Evolutionary conservation across 1,140 invertebrate genomes (phyloP).

Genomic region (Drosophila sp.): DNA sequence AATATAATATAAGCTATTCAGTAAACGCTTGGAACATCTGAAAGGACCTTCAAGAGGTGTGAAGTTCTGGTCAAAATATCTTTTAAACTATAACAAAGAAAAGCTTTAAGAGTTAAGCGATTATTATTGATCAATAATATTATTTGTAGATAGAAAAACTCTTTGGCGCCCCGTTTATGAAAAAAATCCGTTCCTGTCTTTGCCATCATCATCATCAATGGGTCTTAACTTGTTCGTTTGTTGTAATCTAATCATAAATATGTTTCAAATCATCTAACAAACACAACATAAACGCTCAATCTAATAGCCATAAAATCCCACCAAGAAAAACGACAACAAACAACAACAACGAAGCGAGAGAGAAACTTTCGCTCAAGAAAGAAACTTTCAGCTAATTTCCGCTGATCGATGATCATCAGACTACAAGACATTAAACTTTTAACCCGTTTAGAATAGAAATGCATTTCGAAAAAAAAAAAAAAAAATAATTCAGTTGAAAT

Average conservation of each 20-base stretch:
- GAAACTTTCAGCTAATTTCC: conserved; percentile 55
- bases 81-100: too few relatives aligned
- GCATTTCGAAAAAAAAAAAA: conserved; percentile 47
- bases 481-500: conserved; percentile 42
- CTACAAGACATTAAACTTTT: conserved; percentile 58
- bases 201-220: neutral
- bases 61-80: too few relatives aligned
- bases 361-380: conserved; percentile 63
- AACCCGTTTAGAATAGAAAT: conserved; percentile 76
- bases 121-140: too few relatives aligned
- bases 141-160: too few relatives aligned
- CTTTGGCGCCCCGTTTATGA: neutral
- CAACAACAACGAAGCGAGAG: neutral
- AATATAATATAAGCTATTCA: too few relatives aligned
- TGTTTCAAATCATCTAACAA: conserved; percentile 51
- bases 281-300: conserved; percentile 70
- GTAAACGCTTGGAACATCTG: too few relatives aligned
- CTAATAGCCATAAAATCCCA: conserved; percentile 62
- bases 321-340: conserved; percentile 6
- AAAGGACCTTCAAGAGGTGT: too few relatives aligned
- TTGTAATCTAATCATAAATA: conserved; percentile 66
- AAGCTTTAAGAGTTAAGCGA: too few relatives aligned
- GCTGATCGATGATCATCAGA: conserved; percentile 69
- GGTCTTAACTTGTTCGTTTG: conserved; percentile 42
- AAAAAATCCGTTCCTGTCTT: neutral